Base-by-base conservation (phyloP, 2,113 vertebrate species). In the Atrichornis clamosus region DNA sequence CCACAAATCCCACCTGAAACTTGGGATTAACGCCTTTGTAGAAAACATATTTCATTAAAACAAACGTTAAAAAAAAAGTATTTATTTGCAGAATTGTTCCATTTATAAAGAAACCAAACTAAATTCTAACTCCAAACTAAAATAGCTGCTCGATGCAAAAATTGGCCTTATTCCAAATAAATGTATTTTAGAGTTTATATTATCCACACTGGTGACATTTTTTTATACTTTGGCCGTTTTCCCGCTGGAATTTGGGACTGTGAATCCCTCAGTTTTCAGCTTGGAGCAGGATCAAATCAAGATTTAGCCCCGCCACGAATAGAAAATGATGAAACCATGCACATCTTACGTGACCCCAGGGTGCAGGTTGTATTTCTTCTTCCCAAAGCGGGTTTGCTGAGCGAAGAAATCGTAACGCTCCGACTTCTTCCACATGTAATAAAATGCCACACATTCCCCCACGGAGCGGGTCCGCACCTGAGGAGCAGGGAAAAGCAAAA, bases 371-470 rank as follows among this genome's bases (percentile, higher is more conserved):
- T 99, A 99, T 97, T 99, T 99, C 98, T 99, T 99, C 98, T 99
- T 99, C 87, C 99, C 99, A 89, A 99, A 99, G 58, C 99, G 98
- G 14, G 99, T 99, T 98, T 99, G 99, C 97, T 99, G 99, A 93
- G 99, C 99, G 98, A 99, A 99, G 98, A 99, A 99, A 98, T 99
- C 99, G 35, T 99, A 99, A 96, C 98, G 99, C 97, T 99, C 99
- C 7, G 99, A 99, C 96, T 99, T 99, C 96, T 99, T 99, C 99
- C 99, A 99, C 99, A 99, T 99, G 98, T 99, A 99, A 97, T 99
- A 99, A 97, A 99, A 99, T 33, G 99, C 99, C 95, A 99, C 99
- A 98, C 99, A 99, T 94, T 99, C 99, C 89, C 99, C 99, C 96
- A 99, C 99, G 22, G 99, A 99, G 94, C 99, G 98, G 82, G 99